Percentiles rank a stretch among this genome's conserved stretches.
phyloP scores from a whole-genome alignment of 1,140 invertebrate genomes.

The Meloidogyne floridensis region DNA sequence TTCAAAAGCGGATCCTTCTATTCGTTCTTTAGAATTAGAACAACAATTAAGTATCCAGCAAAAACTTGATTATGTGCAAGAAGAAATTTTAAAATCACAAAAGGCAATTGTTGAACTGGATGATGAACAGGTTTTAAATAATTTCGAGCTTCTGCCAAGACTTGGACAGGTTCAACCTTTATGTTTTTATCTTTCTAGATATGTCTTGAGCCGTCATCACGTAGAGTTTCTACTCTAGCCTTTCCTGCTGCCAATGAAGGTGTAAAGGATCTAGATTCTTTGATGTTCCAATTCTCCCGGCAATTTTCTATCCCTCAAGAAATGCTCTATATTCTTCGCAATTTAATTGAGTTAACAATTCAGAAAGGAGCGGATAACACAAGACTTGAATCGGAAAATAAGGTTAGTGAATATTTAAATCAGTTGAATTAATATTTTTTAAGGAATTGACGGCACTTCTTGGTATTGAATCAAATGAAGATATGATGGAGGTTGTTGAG shows the following conservation, averaged over 20 bases:
- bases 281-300: neutral
- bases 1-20: neutral
- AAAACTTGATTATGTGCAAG: constrained; percentile 11
- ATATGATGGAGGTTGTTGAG: neutral
- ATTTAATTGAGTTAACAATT: neutral
- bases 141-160: neutral
- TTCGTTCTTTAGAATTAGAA: neutral
- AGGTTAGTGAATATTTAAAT: neutral
- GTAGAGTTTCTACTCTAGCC: neutral
- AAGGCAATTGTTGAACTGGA: constrained; percentile 13
- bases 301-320: neutral
- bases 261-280: neutral
- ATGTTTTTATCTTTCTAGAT: neutral
- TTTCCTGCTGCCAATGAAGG: constrained; percentile 3
- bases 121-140: neutral
- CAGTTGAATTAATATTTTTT: neutral
- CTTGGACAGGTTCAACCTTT: no score
- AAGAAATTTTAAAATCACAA: neutral
- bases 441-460: neutral
- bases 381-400: neutral
- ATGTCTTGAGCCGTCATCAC: neutral
- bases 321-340: constrained; percentile 1
- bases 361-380: constrained; percentile 1
- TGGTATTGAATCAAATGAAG: no score
- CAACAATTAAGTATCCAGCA: neutral